These are phyloP conservation scores for Eristalis arbustorum DNA, from an alignment of 2,888 invertebrate species.

Conservation along the genomic window DNA sequence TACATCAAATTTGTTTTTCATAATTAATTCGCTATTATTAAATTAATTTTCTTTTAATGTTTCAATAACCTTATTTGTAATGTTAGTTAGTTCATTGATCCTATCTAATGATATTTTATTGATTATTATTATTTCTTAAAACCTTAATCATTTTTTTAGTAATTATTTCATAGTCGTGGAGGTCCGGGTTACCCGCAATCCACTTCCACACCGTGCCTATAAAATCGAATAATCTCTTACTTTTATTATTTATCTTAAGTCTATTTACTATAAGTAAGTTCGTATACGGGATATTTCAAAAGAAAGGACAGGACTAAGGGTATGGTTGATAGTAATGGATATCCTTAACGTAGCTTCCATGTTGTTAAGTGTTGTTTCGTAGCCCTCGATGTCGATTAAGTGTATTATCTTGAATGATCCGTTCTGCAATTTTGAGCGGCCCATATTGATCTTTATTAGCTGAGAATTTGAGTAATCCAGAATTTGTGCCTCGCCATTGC, in stretches of 20 bases:
- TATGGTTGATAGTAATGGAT: conserved; percentile 16
- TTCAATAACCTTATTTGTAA: no score
- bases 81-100: conserved; percentile 42
- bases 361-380: no score
- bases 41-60: conserved; percentile 19
- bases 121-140: conserved; percentile 59
- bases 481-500: conserved; percentile 17
- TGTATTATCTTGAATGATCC: no score
- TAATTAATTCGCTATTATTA: no score
- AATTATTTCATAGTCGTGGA: conserved; percentile 39
- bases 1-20: no score
- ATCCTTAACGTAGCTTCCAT: no score
- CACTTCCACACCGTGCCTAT: conserved; percentile 55
- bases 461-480: conserved; percentile 40
- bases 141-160: conserved; percentile 49
- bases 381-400: no score
- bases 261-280: conserved; percentile 5
- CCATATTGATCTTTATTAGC: no score
- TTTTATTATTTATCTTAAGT: conserved; percentile 13
- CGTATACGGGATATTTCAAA: conserved; percentile 23
- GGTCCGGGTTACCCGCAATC: conserved; percentile 53
- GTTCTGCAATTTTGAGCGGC: no score
- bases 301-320: conserved; percentile 26
- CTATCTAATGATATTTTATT: conserved; percentile 47
- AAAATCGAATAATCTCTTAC: conserved; percentile 42